Evolutionary conservation across 2,888 invertebrate species (phyloP), one percentile per base, ranked within the genome.

Genomic region (Nomada fabriciana): DNA sequence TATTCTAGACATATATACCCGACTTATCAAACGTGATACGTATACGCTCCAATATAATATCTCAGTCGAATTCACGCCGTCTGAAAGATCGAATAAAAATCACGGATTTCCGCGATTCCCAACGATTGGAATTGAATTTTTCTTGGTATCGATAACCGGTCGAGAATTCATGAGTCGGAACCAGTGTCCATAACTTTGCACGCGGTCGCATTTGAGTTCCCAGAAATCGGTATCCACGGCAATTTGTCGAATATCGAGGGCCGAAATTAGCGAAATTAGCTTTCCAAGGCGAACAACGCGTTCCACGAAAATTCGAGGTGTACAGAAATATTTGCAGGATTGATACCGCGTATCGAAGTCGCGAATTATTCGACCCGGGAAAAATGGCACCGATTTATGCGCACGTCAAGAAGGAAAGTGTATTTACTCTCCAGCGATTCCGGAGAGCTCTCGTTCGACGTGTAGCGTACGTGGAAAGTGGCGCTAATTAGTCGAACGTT

Each of bases 391-490:
- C 82, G 77, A 83, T 82, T 82, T 73, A 70, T 70, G 70, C 65
- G 20, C 82, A 76, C 72, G 82, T 52, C 55, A 76, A 82, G 82
- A 76, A 57, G 42, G 76, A 76, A 76, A 76, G 82, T 80, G 67
- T 74, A 52, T 80, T 79, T 64, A 61, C 80, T 75, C 55, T 68
- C 70, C n/a, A 64, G 47, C 68, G 59, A 68, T 64, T n/a, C 52
- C 52, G 42, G n/a, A 47, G 47, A n/a, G 53, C 43, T 68, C 50
- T 50, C 60, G 64, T 70, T 71, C 18, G 50, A 1, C 70, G 68
- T 52, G 42, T 42, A 25, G 25, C 68, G 36, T 50, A 55, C 61
- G 61, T 75, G 68, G 80, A 80, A 80, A 80, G 77, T 72, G 52
- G 25, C 50, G 53, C 61, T 77, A 80, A 80, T 80, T 80, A 67